Conservation (phyloP, 2,113 vertebrate species). For the Peromyscus californicus region DNA sequence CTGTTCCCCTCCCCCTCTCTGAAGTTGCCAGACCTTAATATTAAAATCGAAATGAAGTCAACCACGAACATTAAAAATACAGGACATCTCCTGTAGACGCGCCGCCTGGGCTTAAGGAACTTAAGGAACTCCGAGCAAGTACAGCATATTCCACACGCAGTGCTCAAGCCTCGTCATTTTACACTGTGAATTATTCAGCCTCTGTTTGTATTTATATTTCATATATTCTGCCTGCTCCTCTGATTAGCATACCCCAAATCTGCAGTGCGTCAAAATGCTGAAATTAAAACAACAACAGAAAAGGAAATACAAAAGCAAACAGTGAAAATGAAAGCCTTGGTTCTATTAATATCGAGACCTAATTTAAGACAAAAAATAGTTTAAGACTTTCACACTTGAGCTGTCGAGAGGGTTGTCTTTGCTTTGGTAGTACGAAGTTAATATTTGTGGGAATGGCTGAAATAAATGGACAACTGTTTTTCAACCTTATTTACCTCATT, state of each 20-base stretch:
- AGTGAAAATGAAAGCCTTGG: slow-evolving; percentile 48
- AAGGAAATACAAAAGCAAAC: slow-evolving; percentile 28
- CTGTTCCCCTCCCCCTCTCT: not conserved
- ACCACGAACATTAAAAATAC: slow-evolving; percentile 49
- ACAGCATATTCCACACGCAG: not conserved
- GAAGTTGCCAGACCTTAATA: slow-evolving; percentile 74
- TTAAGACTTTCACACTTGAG: slow-evolving; percentile 64
- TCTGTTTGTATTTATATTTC: slow-evolving; percentile 80
- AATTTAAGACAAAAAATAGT: slow-evolving; percentile 46
- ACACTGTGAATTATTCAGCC: slow-evolving; percentile 68
- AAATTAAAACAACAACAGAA: not conserved
- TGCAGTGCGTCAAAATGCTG: slow-evolving; percentile 53
- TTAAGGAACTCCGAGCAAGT: slow-evolving; percentile 36
- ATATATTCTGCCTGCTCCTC: slow-evolving; percentile 48
- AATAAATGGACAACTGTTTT: not conserved
- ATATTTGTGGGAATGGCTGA: not conserved
- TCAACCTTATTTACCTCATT: not conserved
- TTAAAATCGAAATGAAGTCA: slow-evolving; percentile 21
- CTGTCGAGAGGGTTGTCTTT: slow-evolving; percentile 16
- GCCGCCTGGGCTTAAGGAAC: not conserved
- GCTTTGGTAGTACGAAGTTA: slow-evolving; percentile 59
- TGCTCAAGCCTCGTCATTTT: slow-evolving; percentile 9
- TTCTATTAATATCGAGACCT: slow-evolving; percentile 19
- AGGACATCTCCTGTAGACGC: slow-evolving; percentile 16
- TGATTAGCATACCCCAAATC: slow-evolving; percentile 66